phyloP scores from a whole-genome alignment of 2,113 vertebrate species.

The Myotis brandtii region DNA sequence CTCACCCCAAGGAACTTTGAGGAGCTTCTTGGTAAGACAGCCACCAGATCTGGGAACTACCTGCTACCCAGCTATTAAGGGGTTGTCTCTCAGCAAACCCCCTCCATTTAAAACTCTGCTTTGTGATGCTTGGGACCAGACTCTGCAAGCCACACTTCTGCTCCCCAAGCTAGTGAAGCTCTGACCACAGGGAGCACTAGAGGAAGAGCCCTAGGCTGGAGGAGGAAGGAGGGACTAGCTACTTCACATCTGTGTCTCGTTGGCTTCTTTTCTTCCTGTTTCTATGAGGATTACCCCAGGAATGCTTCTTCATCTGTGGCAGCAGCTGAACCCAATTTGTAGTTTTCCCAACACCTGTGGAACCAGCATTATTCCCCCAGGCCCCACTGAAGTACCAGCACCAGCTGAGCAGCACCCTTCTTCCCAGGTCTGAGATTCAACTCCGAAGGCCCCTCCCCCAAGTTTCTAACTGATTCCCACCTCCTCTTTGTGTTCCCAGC shows the following conservation, averaged over 20 bases:
- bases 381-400: not conserved
- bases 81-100: not conserved
- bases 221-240: not conserved
- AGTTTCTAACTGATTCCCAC: not conserved
- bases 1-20: not conserved
- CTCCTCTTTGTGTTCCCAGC: not conserved
- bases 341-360: not conserved
- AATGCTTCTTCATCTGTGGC: not conserved
- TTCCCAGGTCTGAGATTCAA: not conserved
- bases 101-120: not conserved
- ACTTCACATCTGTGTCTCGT: fast-evolving
- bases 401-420: fast-evolving
- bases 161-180: not conserved
- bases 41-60: not conserved
- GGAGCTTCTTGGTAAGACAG: not conserved
- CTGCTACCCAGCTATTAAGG: not conserved
- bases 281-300: not conserved
- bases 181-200: too few species aligned
- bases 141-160: not conserved
- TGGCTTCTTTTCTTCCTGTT: not conserved
- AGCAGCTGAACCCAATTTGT: not conserved
- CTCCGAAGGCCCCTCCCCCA: too few species aligned
- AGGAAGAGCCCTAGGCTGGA: not conserved
- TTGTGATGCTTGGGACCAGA: not conserved
- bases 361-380: fast-evolving